Evolutionary conservation across 2,888 invertebrate species (phyloP).

Genomic region (Lycocerus yunnanus): DNA sequence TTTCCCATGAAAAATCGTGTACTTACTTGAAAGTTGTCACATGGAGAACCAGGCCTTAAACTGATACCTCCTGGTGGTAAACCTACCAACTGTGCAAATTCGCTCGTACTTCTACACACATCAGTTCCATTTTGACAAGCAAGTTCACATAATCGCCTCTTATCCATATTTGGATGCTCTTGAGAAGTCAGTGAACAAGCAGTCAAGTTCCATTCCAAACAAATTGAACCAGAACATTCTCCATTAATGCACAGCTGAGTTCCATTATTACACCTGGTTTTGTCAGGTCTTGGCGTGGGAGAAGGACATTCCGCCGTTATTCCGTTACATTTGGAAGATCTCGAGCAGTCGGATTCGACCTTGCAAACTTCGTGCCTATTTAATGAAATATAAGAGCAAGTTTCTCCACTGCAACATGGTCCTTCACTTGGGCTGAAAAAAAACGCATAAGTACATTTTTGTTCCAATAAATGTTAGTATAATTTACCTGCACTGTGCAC

Average conservation of each 20-base stretch:
- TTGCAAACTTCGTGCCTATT: constrained; percentile 74
- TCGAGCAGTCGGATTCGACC: constrained; percentile 87
- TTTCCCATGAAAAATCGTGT: not conserved
- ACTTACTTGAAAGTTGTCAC: constrained; percentile 92
- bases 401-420: constrained; percentile 86
- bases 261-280: constrained; percentile 95
- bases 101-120: constrained; percentile 85
- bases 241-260: constrained; percentile 85
- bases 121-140: constrained; percentile 91
- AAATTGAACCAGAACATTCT: constrained; percentile 94
- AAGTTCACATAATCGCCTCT: constrained; percentile 89
- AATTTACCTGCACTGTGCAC: constrained; percentile 78
- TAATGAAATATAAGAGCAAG: constrained; percentile 76
- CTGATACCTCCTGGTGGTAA: constrained; percentile 82
- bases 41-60: constrained; percentile 93
- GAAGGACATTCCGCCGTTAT: constrained; percentile 84
- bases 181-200: constrained; percentile 93
- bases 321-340: constrained; percentile 86
- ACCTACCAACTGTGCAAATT: constrained; percentile 75
- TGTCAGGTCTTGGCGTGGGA: constrained; percentile 80
- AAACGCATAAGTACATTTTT: constrained; percentile 33
- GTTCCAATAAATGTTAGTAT: not conserved
- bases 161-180: constrained; percentile 74
- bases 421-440: constrained; percentile 91
- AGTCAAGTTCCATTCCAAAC: constrained; percentile 89